These are phyloP conservation scores for Falco punctatus DNA, from an alignment of 2,113 vertebrate species.

Conservation along the genomic window DNA sequence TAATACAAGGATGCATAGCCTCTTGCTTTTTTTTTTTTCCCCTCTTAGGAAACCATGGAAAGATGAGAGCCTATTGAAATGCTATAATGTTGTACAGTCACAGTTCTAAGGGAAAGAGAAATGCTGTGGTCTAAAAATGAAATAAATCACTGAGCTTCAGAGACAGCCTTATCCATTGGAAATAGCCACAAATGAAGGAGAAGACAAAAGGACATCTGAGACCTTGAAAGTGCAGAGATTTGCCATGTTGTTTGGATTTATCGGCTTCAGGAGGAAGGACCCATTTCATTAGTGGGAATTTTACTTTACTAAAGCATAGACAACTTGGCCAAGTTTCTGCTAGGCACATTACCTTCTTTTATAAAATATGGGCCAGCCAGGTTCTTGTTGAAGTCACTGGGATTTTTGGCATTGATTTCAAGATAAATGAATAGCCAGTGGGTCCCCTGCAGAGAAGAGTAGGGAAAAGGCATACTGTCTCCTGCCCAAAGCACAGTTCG, in stretches of 20 bases:
- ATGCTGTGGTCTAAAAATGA: constrained; percentile 6
- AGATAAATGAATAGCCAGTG: background rate
- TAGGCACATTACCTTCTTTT: background rate
- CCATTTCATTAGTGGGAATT: background rate
- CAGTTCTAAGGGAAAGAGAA: constrained; percentile 44
- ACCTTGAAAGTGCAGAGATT: background rate
- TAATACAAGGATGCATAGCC: background rate
- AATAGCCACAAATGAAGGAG: background rate
- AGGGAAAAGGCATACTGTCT: background rate
- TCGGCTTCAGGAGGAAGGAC: background rate
- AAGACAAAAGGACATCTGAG: background rate
- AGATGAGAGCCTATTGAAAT: constrained; percentile 55
- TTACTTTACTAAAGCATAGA: background rate
- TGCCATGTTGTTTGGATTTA: background rate
- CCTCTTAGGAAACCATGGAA: background rate
- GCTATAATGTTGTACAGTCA: constrained; percentile 11
- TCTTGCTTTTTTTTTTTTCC: background rate
- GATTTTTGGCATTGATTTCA: constrained; percentile 8
- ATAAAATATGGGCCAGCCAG: background rate
- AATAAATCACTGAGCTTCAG: constrained; percentile 20
- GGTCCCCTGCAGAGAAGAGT: background rate
- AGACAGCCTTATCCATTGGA: background rate
- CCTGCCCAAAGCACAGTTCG: background rate
- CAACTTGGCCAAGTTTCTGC: background rate
- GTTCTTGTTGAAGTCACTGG: background rate